Evolutionary conservation across 2,113 vertebrate species (phyloP).

Genomic region (Melanocharis versteri): DNA sequence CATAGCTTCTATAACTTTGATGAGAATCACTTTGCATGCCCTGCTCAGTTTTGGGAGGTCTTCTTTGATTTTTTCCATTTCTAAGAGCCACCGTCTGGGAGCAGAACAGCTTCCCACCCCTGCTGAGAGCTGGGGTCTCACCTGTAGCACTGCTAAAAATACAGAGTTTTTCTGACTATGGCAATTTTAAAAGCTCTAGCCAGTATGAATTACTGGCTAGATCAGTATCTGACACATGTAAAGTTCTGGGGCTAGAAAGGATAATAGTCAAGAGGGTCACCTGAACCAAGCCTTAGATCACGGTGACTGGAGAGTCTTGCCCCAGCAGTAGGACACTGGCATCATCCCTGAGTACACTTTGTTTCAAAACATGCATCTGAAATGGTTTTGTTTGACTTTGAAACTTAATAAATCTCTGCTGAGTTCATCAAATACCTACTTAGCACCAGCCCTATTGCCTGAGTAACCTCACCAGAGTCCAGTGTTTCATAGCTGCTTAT

Average conservation of each 20-base stretch:
- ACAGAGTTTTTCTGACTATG: neutral
- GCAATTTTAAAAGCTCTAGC: neutral
- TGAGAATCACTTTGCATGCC: neutral
- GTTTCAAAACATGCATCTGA: neutral
- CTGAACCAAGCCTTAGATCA: neutral
- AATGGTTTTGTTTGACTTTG: neutral
- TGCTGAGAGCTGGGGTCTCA: neutral
- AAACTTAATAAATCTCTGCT: neutral
- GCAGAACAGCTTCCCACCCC: neutral
- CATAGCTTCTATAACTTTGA: neutral
- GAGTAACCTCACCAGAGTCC: neutral
- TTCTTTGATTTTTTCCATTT: neutral
- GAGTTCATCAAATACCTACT: neutral
- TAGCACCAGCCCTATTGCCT: neutral
- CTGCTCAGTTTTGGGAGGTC: neutral
- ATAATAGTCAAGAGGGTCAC: neutral
- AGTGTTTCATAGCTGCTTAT: neutral
- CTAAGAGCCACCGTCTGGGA: neutral
- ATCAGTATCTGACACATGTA: neutral
- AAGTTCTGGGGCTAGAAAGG: neutral
- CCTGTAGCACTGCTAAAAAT: neutral
- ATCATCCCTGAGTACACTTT: neutral
- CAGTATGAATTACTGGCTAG: neutral
- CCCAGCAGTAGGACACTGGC: neutral
- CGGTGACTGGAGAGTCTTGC: neutral